Percentiles rank a stretch among this genome's conserved stretches.
phyloP scores from a whole-genome alignment of 2,797 vertebrate genomes.

The Echeneis naucrates region DNA sequence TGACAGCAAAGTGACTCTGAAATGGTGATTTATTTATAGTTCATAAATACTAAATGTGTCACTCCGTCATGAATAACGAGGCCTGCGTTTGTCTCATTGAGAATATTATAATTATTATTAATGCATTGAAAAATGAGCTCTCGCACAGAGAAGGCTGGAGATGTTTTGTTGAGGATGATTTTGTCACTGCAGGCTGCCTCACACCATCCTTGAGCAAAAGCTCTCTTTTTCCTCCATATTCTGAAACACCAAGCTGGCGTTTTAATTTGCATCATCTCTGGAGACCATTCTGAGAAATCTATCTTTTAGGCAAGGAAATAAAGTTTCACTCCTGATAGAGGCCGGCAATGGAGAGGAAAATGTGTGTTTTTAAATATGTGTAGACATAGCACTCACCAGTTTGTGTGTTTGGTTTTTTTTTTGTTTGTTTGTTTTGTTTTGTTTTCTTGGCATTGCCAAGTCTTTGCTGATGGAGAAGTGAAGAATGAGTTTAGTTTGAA shows the following conservation, averaged over 20 bases:
- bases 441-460: not conserved
- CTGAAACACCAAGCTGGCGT: not conserved
- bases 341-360: not conserved
- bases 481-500: not conserved
- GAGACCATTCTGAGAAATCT: not conserved
- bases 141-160: not conserved
- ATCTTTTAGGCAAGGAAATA: not conserved
- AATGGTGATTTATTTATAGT: not conserved
- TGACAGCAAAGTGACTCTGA: not conserved
- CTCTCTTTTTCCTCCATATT: too few relatives aligned
- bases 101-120: too few relatives aligned
- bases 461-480: not conserved
- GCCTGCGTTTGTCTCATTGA: not conserved
- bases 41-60: slow-evolving; percentile 5
- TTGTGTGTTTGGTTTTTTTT: not conserved
- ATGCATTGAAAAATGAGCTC: not conserved
- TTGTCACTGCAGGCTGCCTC: too few relatives aligned
- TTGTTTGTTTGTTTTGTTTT: too few relatives aligned
- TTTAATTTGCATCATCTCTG: not conserved
- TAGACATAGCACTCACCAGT: not conserved
- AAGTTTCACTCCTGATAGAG: not conserved
- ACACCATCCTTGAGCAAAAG: too few relatives aligned
- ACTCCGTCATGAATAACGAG: not conserved
- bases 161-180: too few relatives aligned
- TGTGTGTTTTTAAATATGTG: not conserved